Evolutionary conservation across 2,113 vertebrate species (phyloP).

Genomic region (Callithrix jacchus): DNA sequence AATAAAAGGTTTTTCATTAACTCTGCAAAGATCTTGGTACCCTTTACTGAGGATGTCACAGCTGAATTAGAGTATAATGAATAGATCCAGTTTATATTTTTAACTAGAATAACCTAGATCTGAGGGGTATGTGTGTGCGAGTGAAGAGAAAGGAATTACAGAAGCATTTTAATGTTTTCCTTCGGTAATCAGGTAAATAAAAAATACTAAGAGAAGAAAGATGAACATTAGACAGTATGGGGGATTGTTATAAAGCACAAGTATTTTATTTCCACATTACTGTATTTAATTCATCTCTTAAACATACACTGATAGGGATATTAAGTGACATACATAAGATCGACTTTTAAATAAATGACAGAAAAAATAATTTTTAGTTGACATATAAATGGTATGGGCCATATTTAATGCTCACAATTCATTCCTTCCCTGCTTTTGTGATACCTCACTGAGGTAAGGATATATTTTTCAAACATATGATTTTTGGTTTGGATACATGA

Average conservation of each 20-base stretch:
- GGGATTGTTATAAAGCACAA: no score
- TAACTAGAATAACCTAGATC: background rate
- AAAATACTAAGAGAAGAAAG: background rate
- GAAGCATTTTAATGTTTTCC: background rate
- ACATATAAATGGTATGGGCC: background rate
- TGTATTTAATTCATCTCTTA: background rate
- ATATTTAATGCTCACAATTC: background rate
- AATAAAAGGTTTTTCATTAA: background rate
- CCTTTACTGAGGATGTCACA: background rate
- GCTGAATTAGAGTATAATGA: background rate
- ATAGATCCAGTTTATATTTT: background rate
- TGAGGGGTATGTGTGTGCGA: background rate
- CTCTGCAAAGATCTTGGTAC: background rate
- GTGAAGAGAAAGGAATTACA: background rate
- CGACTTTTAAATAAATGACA: background rate
- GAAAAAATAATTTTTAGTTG: background rate
- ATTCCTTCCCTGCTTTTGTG: background rate
- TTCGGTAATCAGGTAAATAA: background rate
- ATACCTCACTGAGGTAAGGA: background rate
- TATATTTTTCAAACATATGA: background rate
- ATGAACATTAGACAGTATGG: background rate
- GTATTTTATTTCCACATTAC: background rate
- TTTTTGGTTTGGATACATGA: background rate
- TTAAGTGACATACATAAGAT: background rate
- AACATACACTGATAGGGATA: background rate